A percentile compares a stretch with the other conserved stretches of the same genome.
Conservation (phyloP, 2,113 vertebrate genomes). For the Edolisoma coerulescens region DNA sequence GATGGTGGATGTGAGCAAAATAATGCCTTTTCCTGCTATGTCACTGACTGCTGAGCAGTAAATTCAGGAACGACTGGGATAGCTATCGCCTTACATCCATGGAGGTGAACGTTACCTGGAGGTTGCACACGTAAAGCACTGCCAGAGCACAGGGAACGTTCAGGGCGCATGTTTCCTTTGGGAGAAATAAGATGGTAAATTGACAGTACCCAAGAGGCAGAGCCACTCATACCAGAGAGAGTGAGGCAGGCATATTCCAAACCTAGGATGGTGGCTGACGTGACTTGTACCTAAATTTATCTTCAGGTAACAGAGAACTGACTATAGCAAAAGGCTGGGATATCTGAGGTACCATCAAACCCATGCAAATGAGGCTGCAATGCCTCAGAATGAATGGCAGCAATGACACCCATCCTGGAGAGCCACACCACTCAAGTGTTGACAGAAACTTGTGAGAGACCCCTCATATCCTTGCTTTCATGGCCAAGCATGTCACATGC, state of each 20-base stretch:
- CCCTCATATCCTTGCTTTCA: not conserved
- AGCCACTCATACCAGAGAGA: not conserved
- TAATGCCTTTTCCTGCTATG: not conserved
- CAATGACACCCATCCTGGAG: fast-evolving
- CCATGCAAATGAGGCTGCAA: fast-evolving
- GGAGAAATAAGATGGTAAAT: not conserved
- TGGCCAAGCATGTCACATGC: not conserved
- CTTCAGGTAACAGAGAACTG: not conserved
- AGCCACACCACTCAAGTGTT: not conserved
- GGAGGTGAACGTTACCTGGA: not conserved
- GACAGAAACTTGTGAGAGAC: not conserved
- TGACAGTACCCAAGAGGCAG: fast-evolving
- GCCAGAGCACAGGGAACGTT: not conserved
- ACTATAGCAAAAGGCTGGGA: not conserved
- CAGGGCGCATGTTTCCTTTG: not conserved
- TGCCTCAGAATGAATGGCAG: not conserved
- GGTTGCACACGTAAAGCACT: not conserved
- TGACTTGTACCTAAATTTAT: not conserved
- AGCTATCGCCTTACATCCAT: not conserved
- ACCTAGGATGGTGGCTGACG: not conserved
- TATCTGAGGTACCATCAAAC: not conserved
- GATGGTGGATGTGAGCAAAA: not conserved
- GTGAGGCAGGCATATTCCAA: not conserved
- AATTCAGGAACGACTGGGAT: not conserved
- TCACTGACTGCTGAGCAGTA: not conserved